Percentiles rank a stretch among this genome's conserved stretches.
These are phyloP conservation scores for Drosophila ficusphila DNA, from an alignment of 1,140 invertebrate genomes.

Conservation along the genomic window DNA sequence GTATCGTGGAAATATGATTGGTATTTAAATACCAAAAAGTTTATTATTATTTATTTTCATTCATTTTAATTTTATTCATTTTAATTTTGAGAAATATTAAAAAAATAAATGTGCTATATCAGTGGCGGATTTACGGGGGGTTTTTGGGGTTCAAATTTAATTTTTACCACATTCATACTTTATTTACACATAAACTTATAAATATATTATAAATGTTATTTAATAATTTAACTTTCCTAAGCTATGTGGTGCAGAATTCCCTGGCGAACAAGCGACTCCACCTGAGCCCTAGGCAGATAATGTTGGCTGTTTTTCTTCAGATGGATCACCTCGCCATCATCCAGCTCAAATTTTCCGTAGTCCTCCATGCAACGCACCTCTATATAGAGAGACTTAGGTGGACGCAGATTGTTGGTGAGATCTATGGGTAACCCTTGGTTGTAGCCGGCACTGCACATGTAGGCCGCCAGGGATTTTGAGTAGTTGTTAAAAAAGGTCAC, in stretches of 20 bases:
- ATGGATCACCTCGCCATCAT: conserved; percentile 94
- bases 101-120: too few species aligned
- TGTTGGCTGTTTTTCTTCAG: conserved; percentile 97
- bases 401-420: conserved; percentile 93
- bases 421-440: conserved; percentile 93
- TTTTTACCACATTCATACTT: background rate
- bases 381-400: conserved; percentile 96
- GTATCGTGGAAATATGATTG: too few species aligned
- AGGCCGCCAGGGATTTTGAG: conserved; percentile 93
- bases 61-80: background rate
- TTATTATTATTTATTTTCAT: too few species aligned
- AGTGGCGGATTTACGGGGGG: too few species aligned
- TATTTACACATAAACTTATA: too few species aligned
- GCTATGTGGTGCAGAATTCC: conserved; percentile 93
- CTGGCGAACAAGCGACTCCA: conserved; percentile 96
- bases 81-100: background rate
- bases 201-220: background rate
- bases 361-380: conserved; percentile 95
- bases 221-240: conserved; percentile 10
- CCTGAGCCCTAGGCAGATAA: conserved; percentile 93
- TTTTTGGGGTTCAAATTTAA: too few species aligned
- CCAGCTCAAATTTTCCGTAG: conserved; percentile 97
- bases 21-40: background rate
- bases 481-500: conserved; percentile 95
- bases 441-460: conserved; percentile 94